Conservation (phyloP, 2,888 invertebrate genomes). For the Yponomeuta cagnagella region DNA sequence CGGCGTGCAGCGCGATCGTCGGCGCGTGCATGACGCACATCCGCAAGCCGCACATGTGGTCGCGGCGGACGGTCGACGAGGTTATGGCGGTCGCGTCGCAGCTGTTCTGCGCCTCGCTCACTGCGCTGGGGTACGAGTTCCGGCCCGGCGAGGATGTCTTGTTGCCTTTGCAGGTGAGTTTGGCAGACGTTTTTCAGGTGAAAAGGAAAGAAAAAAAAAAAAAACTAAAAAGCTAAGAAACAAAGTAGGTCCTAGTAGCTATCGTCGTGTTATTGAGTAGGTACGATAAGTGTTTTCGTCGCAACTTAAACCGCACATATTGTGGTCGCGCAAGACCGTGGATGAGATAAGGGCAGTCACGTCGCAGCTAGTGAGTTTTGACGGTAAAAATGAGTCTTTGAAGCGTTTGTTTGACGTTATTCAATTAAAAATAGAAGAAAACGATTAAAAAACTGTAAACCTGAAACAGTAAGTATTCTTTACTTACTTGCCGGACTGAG, state of each 20-base stretch:
- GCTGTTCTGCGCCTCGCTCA: conserved; percentile 64
- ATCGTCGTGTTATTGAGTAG: too few species aligned
- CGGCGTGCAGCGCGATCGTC: conserved; percentile 73
- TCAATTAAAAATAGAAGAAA: too few species aligned
- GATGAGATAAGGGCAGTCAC: conserved; percentile 61
- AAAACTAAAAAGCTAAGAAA: too few species aligned
- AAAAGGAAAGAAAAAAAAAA: too few species aligned
- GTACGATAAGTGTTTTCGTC: too few species aligned
- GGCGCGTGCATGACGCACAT: conserved; percentile 76
- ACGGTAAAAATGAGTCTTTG: too few species aligned
- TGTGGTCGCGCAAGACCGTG: conserved; percentile 77
- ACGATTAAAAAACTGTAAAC: too few species aligned
- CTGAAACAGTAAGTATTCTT: too few species aligned
- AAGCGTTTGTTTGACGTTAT: too few species aligned
- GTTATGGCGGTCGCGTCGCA: conserved; percentile 67
- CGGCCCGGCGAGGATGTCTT: conserved; percentile 74
- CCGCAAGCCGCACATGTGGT: conserved; percentile 76
- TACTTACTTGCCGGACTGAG: too few species aligned
- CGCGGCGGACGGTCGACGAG: conserved; percentile 64
- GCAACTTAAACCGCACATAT: conserved; percentile 52
- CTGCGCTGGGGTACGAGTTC: conserved; percentile 70
- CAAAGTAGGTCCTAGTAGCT: too few species aligned
- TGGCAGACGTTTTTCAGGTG: too few species aligned
- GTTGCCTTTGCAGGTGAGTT: conserved; percentile 45
- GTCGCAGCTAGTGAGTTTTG: conserved; percentile 33